phyloP scores from a whole-genome alignment of 2,888 invertebrate species.

The Noctua comes region DNA sequence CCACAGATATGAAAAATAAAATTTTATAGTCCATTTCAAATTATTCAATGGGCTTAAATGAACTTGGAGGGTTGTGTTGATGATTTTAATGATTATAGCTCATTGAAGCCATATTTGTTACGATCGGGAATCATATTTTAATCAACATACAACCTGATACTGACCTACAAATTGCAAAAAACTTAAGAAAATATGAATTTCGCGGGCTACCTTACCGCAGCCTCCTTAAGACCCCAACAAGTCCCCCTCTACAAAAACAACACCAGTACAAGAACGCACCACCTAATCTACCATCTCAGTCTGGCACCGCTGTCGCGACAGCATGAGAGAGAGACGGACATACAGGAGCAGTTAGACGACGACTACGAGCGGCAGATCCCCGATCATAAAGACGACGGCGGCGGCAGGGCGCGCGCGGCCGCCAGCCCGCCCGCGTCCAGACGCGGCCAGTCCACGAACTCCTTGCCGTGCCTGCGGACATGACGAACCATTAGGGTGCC shows the following conservation, averaged over 20 bases:
- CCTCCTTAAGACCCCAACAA: not conserved
- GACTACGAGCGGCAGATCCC: constrained; percentile 82
- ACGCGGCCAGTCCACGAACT: constrained; percentile 98
- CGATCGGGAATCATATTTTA: not conserved
- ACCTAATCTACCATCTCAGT: constrained; percentile 25
- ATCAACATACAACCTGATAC: not conserved
- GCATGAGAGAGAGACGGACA: constrained; percentile 13
- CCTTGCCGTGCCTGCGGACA: constrained; percentile 94
- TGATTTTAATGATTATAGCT: not conserved
- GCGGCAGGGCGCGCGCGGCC: constrained; percentile 74
- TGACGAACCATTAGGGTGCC: not conserved
- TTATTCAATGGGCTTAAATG: not conserved
- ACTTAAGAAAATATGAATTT: not conserved
- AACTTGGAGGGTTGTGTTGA: not conserved
- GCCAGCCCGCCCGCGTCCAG: constrained; percentile 88
- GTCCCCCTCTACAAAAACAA: constrained; percentile 34
- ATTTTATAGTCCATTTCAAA: too few relatives aligned
- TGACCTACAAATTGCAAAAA: not conserved
- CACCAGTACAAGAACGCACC: constrained; percentile 41
- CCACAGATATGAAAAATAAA: too few relatives aligned
- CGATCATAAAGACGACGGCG: constrained; percentile 85
- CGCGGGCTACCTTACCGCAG: not conserved
- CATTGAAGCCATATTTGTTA: not conserved
- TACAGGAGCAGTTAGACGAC: constrained; percentile 71
- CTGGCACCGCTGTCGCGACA: not conserved